Evolutionary conservation across 1,140 invertebrate species (phyloP).

Genomic region (Zaprionus nigranus): DNA sequence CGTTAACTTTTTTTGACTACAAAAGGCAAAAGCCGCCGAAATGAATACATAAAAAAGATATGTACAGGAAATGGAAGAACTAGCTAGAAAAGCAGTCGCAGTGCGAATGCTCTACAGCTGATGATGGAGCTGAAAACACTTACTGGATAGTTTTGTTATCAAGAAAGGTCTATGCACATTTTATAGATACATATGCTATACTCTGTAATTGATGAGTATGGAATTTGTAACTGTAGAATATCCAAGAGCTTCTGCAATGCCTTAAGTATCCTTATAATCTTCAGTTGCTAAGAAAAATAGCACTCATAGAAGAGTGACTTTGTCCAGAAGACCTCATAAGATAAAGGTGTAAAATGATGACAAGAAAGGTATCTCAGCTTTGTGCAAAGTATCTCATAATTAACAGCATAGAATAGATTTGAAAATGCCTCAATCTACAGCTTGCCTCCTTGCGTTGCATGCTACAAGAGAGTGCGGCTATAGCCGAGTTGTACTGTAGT

Average conservation of each 20-base stretch:
- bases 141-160: too few relatives aligned
- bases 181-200: too few relatives aligned
- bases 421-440: too few relatives aligned
- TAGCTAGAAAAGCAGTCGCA: not conserved
- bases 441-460: not conserved
- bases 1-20: constrained; percentile 53
- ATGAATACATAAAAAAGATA: constrained; percentile 38
- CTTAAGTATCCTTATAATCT: too few relatives aligned
- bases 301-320: too few relatives aligned
- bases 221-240: not conserved
- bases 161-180: too few relatives aligned
- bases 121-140: not conserved
- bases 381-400: too few relatives aligned
- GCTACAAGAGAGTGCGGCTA: constrained; percentile 4
- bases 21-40: constrained; percentile 65
- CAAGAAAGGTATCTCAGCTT: too few relatives aligned
- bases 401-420: not conserved
- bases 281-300: too few relatives aligned
- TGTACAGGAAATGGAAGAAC: constrained; percentile 33
- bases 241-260: too few relatives aligned
- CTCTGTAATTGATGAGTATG: not conserved
- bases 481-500: constrained; percentile 1
- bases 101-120: not conserved
- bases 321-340: too few relatives aligned
- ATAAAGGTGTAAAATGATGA: too few relatives aligned